A percentile compares a stretch with the other conserved stretches of the same genome.
phyloP scores from a whole-genome alignment of 1,140 invertebrate species.

The Branchinecta lynchi region DNA sequence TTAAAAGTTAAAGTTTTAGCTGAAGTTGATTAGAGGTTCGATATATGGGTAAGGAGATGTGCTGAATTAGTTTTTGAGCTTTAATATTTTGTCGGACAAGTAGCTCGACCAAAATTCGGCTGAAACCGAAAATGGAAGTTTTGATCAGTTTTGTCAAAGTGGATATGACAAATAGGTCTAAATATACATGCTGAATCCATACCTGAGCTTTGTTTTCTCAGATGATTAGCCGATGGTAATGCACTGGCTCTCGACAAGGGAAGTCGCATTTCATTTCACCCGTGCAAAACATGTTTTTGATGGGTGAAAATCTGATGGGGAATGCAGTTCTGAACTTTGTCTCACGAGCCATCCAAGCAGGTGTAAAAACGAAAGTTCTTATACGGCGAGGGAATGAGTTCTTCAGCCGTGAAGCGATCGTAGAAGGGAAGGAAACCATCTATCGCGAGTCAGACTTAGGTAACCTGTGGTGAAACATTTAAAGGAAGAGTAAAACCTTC shows the following conservation, averaged over 20 bases:
- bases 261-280: background rate
- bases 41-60: too few relatives aligned
- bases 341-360: background rate
- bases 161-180: too few relatives aligned
- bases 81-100: too few relatives aligned
- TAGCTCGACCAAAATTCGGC: too few relatives aligned
- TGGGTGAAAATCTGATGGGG: slow-evolving; percentile 4
- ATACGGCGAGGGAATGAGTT: background rate
- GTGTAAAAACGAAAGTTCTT: slow-evolving; percentile 2
- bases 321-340: slow-evolving; percentile 6
- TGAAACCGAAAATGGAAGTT: too few relatives aligned
- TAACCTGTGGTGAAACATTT: background rate
- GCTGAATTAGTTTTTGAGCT: too few relatives aligned
- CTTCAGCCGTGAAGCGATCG: background rate
- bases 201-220: too few relatives aligned
- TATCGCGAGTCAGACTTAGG: slow-evolving; percentile 8
- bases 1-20: too few relatives aligned
- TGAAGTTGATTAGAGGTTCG: too few relatives aligned
- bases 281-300: background rate
- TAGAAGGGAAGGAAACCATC: slow-evolving; percentile 1
- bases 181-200: too few relatives aligned
- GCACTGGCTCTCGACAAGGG: slow-evolving; percentile 8
- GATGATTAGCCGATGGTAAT: too few relatives aligned
- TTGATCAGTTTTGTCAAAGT: too few relatives aligned
- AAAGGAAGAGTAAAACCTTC: background rate